Evolutionary conservation across 2,888 invertebrate species (phyloP), one percentile per base, ranked within the genome.

Genomic region (Caenorhabditis sp.): DNA sequence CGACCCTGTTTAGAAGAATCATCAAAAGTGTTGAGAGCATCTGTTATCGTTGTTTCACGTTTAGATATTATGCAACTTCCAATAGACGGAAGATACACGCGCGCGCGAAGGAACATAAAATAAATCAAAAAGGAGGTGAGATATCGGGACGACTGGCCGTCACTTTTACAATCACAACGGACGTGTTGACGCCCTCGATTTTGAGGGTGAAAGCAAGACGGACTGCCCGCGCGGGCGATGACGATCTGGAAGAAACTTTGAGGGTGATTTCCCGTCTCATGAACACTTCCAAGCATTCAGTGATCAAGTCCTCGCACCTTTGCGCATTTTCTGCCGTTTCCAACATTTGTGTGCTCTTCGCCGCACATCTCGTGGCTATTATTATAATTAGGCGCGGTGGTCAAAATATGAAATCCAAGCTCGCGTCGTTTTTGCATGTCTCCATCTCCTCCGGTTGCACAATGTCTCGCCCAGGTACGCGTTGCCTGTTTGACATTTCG

Each of bases 401-500:
- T 11, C 39, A 22, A 9, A 48, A 30, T 41, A 41, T 48, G 66
- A 66, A 66, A 66, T 66, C 56, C 66, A 66, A 66, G 66, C 50
- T 52, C 45, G 45, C 45, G 32, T n/a, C n/a, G n/a, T 20, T 32
- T 52, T 30, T 30, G 30, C 52, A 35, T 52, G 30, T 27, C 45
- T 45, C 20, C 11, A 22, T 53, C 53, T 63, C 53, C n/a, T n/a
- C 7, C 53, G 11, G 45, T 66, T 48, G 41, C 35, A n/a, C 58
- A 3, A 15, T 59, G 15, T 52, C 52, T 59, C 48, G 43, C 9
- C 45, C 45, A 17, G 41, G 17, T n/a, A n/a, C n/a, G n/a, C n/a
- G n/a, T 9, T 35, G 35, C 45, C 58, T 68, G 59, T 68, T 68
- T 68, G 68, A 68, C 68, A 68, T 68, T 68, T 68, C 52, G 68